Evolutionary conservation across 2,113 vertebrate genomes (phyloP).

Genomic region (Origma solitaria): DNA sequence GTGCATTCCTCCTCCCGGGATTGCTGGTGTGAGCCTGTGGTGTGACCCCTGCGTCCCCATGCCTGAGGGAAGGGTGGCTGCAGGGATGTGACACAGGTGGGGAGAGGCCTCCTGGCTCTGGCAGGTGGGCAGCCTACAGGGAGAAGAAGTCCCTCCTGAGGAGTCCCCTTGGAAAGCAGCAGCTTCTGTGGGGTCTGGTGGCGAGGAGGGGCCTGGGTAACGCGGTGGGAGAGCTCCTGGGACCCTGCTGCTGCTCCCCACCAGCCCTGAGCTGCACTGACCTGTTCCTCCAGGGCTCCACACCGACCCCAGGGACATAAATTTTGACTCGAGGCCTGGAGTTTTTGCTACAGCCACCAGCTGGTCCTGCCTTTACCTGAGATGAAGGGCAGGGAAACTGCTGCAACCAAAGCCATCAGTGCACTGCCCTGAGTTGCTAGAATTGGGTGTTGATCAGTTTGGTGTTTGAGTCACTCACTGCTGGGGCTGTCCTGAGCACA

Average conservation of each 20-base stretch:
- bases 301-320: rapidly evolving
- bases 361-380: background rate
- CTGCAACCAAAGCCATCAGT: background rate
- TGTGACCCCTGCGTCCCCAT: rapidly evolving
- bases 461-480: background rate
- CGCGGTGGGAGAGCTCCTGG: rapidly evolving
- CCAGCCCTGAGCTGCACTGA: background rate
- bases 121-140: background rate
- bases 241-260: background rate
- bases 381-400: background rate
- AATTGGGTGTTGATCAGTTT: background rate
- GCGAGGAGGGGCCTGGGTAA: background rate
- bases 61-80: rapidly evolving
- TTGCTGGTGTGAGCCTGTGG: background rate
- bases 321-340: background rate
- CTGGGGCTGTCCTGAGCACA: background rate
- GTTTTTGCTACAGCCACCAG: background rate
- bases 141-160: too few relatives aligned
- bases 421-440: background rate
- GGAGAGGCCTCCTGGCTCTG: background rate
- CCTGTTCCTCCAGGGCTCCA: background rate
- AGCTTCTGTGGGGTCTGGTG: background rate
- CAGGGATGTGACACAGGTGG: background rate
- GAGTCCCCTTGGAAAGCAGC: background rate
- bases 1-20: background rate